These are phyloP conservation scores for Vombatus ursinus DNA, from an alignment of 2,113 vertebrate species.

Conservation along the genomic window DNA sequence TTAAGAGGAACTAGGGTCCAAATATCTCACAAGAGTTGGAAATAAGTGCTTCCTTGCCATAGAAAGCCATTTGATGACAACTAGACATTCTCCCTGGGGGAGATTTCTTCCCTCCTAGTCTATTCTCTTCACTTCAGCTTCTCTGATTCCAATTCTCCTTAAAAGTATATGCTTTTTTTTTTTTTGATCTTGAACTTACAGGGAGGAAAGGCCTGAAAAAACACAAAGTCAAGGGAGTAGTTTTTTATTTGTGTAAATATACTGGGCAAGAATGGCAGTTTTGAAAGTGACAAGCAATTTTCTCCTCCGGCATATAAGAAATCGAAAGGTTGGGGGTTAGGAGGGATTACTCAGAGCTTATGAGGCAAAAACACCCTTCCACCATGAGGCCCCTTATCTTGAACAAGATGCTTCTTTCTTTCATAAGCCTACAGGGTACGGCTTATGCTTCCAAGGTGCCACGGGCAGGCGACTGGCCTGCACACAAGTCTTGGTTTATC, in stretches of 20 bases:
- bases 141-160: conserved; percentile 67
- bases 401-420: conserved; percentile 58
- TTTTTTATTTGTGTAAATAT: conserved; percentile 65
- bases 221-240: conserved; percentile 48
- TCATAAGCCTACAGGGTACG: conserved; percentile 58
- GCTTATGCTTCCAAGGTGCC: not conserved
- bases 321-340: conserved; percentile 64
- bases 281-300: conserved; percentile 63
- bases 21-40: not conserved
- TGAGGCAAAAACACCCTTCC: conserved; percentile 51
- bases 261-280: conserved; percentile 41
- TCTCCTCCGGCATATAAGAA: conserved; percentile 59
- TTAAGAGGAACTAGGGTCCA: not conserved
- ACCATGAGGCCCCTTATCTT: conserved; percentile 49
- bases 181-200: conserved; percentile 54
- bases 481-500: conserved; percentile 70
- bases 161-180: conserved; percentile 48
- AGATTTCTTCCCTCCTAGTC: not conserved
- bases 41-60: not conserved
- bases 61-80: not conserved
- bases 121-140: not conserved
- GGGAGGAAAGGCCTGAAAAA: conserved; percentile 41
- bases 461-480: not conserved
- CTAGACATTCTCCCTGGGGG: not conserved
- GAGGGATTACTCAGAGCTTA: conserved; percentile 62